Evolutionary conservation across 1,140 invertebrate species (phyloP).

Genomic region (Pseudomyrmex flavicornis): DNA sequence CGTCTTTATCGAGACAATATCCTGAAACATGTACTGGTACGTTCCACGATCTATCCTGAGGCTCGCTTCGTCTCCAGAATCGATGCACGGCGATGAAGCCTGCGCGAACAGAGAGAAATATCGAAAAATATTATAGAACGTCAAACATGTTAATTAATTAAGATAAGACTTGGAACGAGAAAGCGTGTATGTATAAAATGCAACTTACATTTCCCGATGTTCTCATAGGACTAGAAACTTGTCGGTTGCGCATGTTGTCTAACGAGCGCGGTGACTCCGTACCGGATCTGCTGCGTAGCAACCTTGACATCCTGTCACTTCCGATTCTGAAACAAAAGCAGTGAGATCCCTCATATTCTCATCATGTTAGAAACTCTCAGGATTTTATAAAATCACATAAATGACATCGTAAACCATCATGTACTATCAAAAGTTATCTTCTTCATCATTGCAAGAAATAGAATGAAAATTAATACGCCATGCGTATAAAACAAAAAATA

Average conservation of each 20-base stretch:
- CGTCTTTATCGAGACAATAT: conserved; percentile 92
- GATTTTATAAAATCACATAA: not conserved
- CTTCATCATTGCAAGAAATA: no score
- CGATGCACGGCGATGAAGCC: conserved; percentile 82
- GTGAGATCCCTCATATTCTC: not conserved
- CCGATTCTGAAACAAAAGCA: conserved; percentile 77
- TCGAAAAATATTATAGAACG: no score
- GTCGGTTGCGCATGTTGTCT: conserved; percentile 78
- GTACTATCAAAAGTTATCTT: no score
- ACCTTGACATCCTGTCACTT: conserved; percentile 78
- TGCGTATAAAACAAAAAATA: no score
- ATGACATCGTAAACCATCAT: no score
- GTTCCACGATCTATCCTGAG: conserved; percentile 87
- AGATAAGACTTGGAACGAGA: not conserved
- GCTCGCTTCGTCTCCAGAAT: conserved; percentile 86
- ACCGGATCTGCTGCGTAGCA: conserved; percentile 81
- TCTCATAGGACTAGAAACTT: conserved; percentile 83
- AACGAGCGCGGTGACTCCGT: conserved; percentile 83
- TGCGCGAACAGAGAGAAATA: conserved; percentile 49
- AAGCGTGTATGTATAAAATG: not conserved
- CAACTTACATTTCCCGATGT: conserved; percentile 82
- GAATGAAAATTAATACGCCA: no score
- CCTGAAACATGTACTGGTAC: conserved; percentile 90
- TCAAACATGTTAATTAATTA: not conserved
- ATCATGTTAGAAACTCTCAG: not conserved